Evolutionary conservation across 2,797 vertebrate genomes (phyloP).

Genomic region (Sebastes taczanowskii): DNA sequence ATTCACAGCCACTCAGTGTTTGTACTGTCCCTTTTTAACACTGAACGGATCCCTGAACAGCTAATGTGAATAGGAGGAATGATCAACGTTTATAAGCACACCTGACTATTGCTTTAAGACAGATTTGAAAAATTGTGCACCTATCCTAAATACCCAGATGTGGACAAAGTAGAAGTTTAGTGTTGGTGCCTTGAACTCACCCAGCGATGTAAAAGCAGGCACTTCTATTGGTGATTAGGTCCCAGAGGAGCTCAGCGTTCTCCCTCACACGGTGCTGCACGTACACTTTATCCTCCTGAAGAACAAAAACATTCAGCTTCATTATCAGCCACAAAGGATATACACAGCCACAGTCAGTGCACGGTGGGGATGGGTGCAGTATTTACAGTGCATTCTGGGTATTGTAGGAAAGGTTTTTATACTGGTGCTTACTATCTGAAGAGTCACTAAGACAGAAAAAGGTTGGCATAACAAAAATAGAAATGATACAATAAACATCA

Average conservation of each 20-base stretch:
- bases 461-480: too few species aligned
- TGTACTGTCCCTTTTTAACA: background rate
- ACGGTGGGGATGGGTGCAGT: background rate
- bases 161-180: background rate
- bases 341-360: background rate
- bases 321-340: background rate
- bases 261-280: conserved; percentile 91
- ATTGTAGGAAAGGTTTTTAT: background rate
- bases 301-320: background rate
- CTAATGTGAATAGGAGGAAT: background rate
- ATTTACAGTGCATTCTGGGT: background rate
- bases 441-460: too few species aligned
- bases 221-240: conserved; percentile 78
- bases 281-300: conserved; percentile 91
- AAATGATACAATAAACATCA: too few species aligned
- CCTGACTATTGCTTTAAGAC: background rate
- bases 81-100: background rate
- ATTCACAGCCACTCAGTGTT: background rate
- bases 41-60: background rate
- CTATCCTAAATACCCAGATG: background rate
- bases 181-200: conserved; percentile 75
- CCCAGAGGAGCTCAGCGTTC: conserved; percentile 85
- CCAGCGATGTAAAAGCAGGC: conserved; percentile 92
- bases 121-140: background rate
- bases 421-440: too few species aligned